phyloP scores from a whole-genome alignment of 2,113 vertebrate genomes.

The Ondatra zibethicus region DNA sequence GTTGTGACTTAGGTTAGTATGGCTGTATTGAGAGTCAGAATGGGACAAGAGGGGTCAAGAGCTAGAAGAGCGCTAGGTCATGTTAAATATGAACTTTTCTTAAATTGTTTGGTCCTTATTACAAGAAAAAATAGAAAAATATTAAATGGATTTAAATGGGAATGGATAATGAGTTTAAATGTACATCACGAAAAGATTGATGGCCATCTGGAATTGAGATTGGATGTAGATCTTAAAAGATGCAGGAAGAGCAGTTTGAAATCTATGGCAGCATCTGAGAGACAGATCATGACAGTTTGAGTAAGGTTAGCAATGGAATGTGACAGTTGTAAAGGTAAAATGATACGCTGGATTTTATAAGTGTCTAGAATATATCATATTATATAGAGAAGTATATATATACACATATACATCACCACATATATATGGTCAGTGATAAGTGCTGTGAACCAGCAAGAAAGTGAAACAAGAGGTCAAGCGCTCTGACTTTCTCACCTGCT shows the following conservation, averaged over 20 bases:
- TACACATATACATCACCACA: too few species aligned
- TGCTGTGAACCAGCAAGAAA: background rate
- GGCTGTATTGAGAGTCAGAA: background rate
- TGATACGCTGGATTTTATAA: background rate
- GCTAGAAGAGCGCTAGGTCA: background rate
- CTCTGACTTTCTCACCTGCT: background rate
- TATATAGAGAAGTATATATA: too few species aligned
- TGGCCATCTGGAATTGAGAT: background rate
- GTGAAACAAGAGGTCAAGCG: background rate
- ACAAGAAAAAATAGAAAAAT: background rate
- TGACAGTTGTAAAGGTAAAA: background rate
- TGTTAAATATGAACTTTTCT: background rate
- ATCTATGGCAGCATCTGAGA: background rate
- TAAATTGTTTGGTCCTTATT: background rate
- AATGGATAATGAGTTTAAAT: background rate
- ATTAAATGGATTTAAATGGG: background rate
- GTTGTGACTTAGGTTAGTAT: background rate
- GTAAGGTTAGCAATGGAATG: background rate
- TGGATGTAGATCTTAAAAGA: background rate
- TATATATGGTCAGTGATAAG: background rate
- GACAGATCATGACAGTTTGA: background rate
- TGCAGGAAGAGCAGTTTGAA: background rate
- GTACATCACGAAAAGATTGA: background rate
- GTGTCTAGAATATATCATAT: background rate
- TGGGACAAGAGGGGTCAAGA: background rate